A percentile compares a stretch with the other conserved stretches of the same genome.
These are phyloP conservation scores for Plagodis pulveraria DNA, from an alignment of 2,888 invertebrate species.

Conservation along the genomic window DNA sequence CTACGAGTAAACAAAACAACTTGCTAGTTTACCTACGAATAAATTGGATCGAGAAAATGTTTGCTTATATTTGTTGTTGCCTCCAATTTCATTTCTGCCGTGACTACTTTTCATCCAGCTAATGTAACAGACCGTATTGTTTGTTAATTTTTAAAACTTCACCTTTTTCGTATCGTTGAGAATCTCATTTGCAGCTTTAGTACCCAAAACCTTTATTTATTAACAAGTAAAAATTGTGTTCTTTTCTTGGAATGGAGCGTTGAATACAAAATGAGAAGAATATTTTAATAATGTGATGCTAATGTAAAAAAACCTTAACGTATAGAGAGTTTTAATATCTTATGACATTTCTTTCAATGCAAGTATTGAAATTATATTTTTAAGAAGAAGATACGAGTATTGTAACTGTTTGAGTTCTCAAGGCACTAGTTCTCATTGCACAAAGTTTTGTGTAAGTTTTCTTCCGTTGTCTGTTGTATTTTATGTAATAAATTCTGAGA, in stretches of 20 bases:
- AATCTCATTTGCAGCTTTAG: constrained; percentile 56
- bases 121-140: constrained; percentile 29
- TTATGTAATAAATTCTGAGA: constrained; percentile 17
- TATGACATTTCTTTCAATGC: constrained; percentile 21
- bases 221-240: constrained; percentile 57
- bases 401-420: constrained; percentile 23
- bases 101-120: constrained; percentile 23
- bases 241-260: constrained; percentile 56
- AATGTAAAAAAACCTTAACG: constrained; percentile 12
- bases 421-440: constrained; percentile 25
- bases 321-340: constrained; percentile 19
- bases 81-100: constrained; percentile 1
- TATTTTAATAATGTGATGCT: constrained; percentile 24
- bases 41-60: constrained; percentile 26
- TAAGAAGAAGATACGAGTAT: constrained; percentile 19
- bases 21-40: constrained; percentile 29
- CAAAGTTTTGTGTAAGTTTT: constrained; percentile 33
- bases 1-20: constrained; percentile 18
- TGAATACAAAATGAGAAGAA: constrained; percentile 28
- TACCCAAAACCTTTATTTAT: constrained; percentile 59
- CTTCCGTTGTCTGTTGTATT: constrained; percentile 23
- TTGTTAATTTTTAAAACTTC: constrained; percentile 50
- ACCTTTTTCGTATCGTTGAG: constrained; percentile 43
- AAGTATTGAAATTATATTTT: constrained; percentile 29
- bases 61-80: background rate